A percentile compares a stretch with the other conserved stretches of the same genome.
These are phyloP conservation scores for Phoeniculus purpureus DNA, from an alignment of 2,797 vertebrate genomes.

Conservation along the genomic window DNA sequence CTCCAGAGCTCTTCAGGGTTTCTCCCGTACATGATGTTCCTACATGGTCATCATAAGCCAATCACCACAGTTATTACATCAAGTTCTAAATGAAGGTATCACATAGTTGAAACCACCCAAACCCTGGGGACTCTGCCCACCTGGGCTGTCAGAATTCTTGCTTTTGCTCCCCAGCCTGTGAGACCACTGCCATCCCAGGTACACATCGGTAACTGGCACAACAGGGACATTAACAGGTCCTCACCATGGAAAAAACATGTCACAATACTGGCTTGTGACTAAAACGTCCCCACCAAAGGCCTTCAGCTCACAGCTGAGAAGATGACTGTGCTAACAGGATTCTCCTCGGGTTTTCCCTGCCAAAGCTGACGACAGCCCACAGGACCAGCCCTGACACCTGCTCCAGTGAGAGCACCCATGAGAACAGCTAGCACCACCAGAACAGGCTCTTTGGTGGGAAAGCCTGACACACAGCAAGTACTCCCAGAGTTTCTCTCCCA, in stretches of 20 bases:
- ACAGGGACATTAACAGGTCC: background rate
- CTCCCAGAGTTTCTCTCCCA: background rate
- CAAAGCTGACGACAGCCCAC: background rate
- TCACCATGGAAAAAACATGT: background rate
- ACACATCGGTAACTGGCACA: background rate
- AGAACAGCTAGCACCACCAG: background rate
- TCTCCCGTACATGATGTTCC: background rate
- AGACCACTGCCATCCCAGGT: background rate
- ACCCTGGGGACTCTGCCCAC: background rate
- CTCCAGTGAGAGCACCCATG: background rate
- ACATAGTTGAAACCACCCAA: background rate
- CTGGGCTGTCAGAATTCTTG: background rate
- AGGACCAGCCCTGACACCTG: background rate
- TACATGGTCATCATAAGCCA: background rate
- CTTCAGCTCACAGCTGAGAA: background rate
- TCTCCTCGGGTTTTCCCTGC: background rate
- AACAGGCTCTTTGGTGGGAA: background rate
- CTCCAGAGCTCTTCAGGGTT: background rate
- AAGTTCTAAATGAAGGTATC: background rate
- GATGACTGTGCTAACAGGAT: slow-evolving; percentile 16
- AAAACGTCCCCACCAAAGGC: background rate
- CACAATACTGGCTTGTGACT: background rate
- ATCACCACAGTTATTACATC: background rate
- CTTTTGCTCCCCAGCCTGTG: background rate
- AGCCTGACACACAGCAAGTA: background rate